These are phyloP conservation scores for Amphiprion percula DNA, from an alignment of 2,113 vertebrate species.

Conservation along the genomic window DNA sequence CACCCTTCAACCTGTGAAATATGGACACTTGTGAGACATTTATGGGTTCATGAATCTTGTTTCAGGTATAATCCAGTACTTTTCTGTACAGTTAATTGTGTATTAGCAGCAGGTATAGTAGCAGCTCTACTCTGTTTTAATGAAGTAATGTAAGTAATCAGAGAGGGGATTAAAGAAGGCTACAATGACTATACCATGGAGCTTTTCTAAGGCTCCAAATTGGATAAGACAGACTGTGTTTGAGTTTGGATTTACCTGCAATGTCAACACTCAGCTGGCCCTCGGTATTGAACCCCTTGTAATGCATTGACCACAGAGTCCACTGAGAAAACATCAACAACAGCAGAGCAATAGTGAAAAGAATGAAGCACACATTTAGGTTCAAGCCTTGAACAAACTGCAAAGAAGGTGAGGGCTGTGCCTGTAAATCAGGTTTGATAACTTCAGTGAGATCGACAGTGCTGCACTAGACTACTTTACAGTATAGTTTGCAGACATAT, in stretches of 20 bases:
- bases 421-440: too few species aligned
- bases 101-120: conserved; percentile 28
- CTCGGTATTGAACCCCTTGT: conserved; percentile 27
- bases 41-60: conserved; percentile 55
- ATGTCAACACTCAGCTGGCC: conserved; percentile 52
- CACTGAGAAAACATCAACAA: conserved; percentile 23
- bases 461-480: too few species aligned
- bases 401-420: too few species aligned
- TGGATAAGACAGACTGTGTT: conserved; percentile 44
- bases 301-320: conserved; percentile 9
- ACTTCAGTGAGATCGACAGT: too few species aligned
- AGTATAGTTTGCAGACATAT: too few species aligned
- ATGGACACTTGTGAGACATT: conserved; percentile 74
- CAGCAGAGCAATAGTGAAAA: not conserved
- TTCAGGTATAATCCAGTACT: conserved; percentile 44
- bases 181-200: conserved; percentile 1
- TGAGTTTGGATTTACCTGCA: conserved; percentile 64
- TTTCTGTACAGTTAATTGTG: conserved; percentile 36
- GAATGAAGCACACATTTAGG: not conserved
- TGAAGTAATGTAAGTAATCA: conserved; percentile 6
- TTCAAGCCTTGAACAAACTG: too few species aligned
- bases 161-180: conserved; percentile 9
- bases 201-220: conserved; percentile 35
- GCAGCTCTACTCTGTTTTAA: conserved; percentile 26
- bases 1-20: conserved; percentile 77